These are phyloP conservation scores for Pemphigus obesinymphae DNA, from an alignment of 1,140 invertebrate species.

Conservation along the genomic window DNA sequence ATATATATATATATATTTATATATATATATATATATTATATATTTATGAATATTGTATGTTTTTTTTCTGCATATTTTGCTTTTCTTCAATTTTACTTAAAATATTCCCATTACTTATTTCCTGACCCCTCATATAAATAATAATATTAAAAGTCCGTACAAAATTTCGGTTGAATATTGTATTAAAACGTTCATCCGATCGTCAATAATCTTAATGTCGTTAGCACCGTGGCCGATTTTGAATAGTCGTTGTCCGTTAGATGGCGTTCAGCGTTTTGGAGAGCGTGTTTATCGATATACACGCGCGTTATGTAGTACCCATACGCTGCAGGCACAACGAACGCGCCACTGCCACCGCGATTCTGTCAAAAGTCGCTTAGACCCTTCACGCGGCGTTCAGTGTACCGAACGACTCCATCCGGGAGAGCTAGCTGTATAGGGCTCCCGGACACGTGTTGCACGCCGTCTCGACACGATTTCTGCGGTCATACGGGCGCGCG, in stretches of 20 bases:
- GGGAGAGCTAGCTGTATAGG: background rate
- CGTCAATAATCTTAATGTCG: too few species aligned
- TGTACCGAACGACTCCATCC: slow-evolving; percentile 3
- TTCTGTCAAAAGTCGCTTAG: background rate
- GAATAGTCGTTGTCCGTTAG: background rate
- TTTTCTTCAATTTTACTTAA: too few species aligned
- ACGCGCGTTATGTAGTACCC: background rate
- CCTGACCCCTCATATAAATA: too few species aligned
- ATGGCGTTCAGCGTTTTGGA: background rate
- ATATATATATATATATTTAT: too few species aligned
- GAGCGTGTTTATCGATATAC: background rate
- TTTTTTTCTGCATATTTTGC: too few species aligned
- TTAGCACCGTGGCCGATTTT: background rate
- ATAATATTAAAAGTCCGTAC: too few species aligned
- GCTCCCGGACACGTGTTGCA: background rate
- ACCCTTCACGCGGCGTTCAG: background rate
- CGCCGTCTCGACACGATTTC: background rate
- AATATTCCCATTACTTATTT: too few species aligned
- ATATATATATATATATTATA: too few species aligned
- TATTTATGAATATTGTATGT: too few species aligned
- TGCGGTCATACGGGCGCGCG: background rate
- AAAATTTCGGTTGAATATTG: too few species aligned
- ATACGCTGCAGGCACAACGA: background rate
- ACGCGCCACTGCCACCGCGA: background rate
- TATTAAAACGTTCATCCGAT: too few species aligned